phyloP scores from a whole-genome alignment of 2,113 vertebrate species.

The Irena cyanogastra region DNA sequence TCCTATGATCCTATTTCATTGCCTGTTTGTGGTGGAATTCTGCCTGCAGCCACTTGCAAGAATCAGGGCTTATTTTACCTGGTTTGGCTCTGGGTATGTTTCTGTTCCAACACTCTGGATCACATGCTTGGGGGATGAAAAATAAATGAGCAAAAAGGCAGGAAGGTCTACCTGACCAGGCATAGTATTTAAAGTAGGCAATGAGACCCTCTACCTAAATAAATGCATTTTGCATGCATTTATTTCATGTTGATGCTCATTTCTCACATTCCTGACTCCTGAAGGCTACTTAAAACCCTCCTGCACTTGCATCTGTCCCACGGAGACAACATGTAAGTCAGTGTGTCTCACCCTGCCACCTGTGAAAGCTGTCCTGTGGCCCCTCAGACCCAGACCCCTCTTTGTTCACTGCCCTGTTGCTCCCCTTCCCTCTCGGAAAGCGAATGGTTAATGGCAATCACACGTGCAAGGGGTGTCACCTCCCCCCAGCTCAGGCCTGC shows the following conservation, averaged over 20 bases:
- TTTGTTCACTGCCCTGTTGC: neutral
- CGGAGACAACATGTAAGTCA: neutral
- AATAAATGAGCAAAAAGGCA: neutral
- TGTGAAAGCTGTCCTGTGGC: neutral
- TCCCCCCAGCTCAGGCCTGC: neutral
- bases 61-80: neutral
- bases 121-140: neutral
- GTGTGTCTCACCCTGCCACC: accelerated
- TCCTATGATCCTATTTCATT: neutral
- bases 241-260: neutral
- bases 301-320: neutral
- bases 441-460: neutral
- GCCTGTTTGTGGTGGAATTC: neutral
- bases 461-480: neutral
- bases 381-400: neutral
- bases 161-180: neutral
- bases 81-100: neutral
- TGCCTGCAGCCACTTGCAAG: neutral
- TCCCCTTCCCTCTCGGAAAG: neutral
- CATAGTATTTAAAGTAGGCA: neutral
- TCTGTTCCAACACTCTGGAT: neutral
- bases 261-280: neutral
- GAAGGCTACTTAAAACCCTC: neutral
- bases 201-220: neutral
- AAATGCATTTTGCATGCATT: neutral